phyloP scores from a whole-genome alignment of 1,140 invertebrate genomes.

The Drosophila bocqueti region DNA sequence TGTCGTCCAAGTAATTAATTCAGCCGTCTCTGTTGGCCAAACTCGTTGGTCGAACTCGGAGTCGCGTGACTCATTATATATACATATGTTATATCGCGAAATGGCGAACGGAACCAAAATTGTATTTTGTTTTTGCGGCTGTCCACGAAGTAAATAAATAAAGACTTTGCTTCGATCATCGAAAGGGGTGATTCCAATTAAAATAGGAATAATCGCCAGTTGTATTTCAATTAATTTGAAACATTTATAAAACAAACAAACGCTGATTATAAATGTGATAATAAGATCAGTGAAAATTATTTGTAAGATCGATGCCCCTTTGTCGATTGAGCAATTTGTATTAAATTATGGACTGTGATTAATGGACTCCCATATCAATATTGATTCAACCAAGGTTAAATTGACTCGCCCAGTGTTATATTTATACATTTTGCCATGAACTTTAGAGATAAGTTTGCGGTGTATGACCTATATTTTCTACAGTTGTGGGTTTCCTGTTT shows the following conservation, averaged over 20 bases:
- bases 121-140: conserved; percentile 1
- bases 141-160: conserved; percentile 23
- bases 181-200: conserved; percentile 7
- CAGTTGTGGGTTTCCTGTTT: neutral
- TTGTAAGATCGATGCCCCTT: conserved; percentile 24
- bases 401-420: conserved; percentile 5
- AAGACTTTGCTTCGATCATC: neutral
- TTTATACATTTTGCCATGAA: conserved; percentile 22
- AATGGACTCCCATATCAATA: conserved; percentile 12
- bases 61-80: conserved; percentile 42
- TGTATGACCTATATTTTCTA: neutral
- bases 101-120: conserved; percentile 32
- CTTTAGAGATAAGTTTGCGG: conserved; percentile 9
- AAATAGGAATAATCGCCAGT: conserved; percentile 1
- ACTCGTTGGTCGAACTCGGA: conserved; percentile 41
- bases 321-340: conserved; percentile 12
- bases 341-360: conserved; percentile 20
- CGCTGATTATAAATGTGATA: conserved; percentile 14
- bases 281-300: conserved; percentile 10
- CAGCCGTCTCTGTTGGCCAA: conserved; percentile 41
- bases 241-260: conserved; percentile 34
- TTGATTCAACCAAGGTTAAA: conserved; percentile 4
- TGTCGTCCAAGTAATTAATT: conserved; percentile 49
- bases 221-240: conserved; percentile 2
- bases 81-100: conserved; percentile 24